A percentile compares a stretch with the other conserved stretches of the same genome.
These are phyloP conservation scores for Lasioglossum pauxillum DNA, from an alignment of 2,888 invertebrate species.

Conservation along the genomic window DNA sequence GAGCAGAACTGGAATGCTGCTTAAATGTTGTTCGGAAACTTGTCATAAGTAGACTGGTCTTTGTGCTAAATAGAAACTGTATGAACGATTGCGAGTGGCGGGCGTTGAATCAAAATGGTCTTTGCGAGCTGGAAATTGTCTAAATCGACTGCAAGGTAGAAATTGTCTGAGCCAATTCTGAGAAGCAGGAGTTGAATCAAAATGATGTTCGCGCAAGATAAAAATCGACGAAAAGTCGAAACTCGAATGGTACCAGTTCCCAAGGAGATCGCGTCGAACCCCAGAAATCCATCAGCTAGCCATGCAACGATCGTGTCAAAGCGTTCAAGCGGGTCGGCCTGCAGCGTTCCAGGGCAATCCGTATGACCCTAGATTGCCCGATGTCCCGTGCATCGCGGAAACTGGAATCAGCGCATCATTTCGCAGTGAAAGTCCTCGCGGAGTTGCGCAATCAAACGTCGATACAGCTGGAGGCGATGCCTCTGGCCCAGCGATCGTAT, in stretches of 20 bases:
- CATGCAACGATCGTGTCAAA: neutral
- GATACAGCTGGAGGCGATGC: conserved; percentile 59
- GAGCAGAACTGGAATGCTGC: neutral
- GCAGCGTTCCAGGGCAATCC: neutral
- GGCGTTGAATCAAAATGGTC: neutral
- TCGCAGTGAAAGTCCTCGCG: conserved; percentile 70
- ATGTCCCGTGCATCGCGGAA: conserved; percentile 39
- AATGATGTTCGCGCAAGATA: too few species aligned
- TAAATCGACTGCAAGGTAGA: too few species aligned
- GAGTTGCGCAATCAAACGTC: conserved; percentile 62
- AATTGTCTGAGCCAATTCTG: too few species aligned
- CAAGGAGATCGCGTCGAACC: neutral
- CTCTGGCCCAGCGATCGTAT: conserved; percentile 53
- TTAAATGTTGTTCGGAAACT: neutral
- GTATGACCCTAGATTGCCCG: conserved; percentile 15
- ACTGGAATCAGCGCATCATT: conserved; percentile 64
- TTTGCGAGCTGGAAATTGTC: neutral
- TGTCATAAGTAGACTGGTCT: neutral
- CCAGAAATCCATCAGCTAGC: neutral
- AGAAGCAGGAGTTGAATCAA: too few species aligned
- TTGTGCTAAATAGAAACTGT: neutral
- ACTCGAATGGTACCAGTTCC: neutral
- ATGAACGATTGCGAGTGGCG: neutral
- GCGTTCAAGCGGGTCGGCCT: neutral
- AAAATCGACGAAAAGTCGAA: neutral